Evolutionary conservation across 2,888 invertebrate genomes (phyloP).

Genomic region (Nudaria mundana): DNA sequence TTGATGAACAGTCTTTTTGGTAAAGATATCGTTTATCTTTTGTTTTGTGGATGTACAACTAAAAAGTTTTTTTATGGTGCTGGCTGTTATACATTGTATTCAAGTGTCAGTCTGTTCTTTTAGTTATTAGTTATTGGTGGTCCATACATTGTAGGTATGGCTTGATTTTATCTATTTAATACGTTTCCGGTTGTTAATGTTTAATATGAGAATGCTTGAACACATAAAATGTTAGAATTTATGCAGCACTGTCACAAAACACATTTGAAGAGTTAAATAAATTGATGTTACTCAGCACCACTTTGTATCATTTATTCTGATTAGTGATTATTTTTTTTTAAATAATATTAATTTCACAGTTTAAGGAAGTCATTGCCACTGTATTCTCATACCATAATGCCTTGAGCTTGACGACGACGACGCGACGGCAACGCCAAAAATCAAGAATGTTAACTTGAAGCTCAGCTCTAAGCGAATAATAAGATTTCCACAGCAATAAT

Average conservation of each 20-base stretch:
- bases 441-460: no score
- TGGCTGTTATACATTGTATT: conserved; percentile 35
- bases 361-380: no score
- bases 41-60: conserved; percentile 29
- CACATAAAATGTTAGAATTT: conserved; percentile 68
- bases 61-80: conserved; percentile 38
- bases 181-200: conserved; percentile 49
- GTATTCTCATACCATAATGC: no score
- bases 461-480: no score
- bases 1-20: conserved; percentile 20
- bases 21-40: conserved; percentile 41
- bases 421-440: no score
- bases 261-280: conserved; percentile 76
- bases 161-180: no score
- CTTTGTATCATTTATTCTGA: conserved; percentile 34
- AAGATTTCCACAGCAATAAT: no score
- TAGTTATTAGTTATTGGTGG: no score
- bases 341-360: background rate
- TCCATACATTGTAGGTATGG: no score
- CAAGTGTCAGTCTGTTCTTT: no score
- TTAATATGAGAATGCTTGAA: conserved; percentile 47
- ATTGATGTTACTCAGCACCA: conserved; percentile 70
- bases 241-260: conserved; percentile 72
- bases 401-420: no score
- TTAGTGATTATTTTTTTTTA: no score